Percentiles rank a stretch among this genome's conserved stretches.
Evolutionary conservation across 2,113 vertebrate species (phyloP).

Genomic region (Synodontis membranacea): DNA sequence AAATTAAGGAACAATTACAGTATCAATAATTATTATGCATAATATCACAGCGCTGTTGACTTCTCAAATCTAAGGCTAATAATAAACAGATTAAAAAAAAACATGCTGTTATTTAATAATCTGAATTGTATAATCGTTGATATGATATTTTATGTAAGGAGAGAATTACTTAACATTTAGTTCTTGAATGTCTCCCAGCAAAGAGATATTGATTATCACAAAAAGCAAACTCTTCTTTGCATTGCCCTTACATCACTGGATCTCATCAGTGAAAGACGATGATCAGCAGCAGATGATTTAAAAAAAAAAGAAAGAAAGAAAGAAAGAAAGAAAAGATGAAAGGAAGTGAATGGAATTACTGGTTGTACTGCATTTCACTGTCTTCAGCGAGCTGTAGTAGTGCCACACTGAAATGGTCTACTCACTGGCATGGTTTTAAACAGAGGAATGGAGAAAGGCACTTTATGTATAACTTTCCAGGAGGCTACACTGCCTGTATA

Average conservation of each 20-base stretch:
- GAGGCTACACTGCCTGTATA: neutral
- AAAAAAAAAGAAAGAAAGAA: no score
- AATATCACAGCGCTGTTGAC: neutral
- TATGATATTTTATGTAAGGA: neutral
- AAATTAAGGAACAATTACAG: no score
- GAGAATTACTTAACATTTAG: neutral
- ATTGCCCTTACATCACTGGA: neutral
- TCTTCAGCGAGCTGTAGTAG: neutral
- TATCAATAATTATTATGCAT: neutral
- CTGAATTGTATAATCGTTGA: neutral
- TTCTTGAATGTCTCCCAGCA: neutral
- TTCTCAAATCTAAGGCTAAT: neutral
- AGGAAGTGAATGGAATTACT: no score
- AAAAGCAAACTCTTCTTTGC: neutral
- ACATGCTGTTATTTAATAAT: neutral
- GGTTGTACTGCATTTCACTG: neutral
- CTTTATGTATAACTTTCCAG: neutral
- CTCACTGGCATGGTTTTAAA: neutral
- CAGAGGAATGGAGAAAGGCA: neutral
- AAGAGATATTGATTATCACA: neutral
- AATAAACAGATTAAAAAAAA: neutral
- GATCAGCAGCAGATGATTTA: no score
- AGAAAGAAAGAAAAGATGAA: no score
- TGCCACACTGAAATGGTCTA: no score
- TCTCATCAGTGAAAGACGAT: neutral